phyloP scores from a whole-genome alignment of 2,888 invertebrate species.

The Cheilosia variabilis region DNA sequence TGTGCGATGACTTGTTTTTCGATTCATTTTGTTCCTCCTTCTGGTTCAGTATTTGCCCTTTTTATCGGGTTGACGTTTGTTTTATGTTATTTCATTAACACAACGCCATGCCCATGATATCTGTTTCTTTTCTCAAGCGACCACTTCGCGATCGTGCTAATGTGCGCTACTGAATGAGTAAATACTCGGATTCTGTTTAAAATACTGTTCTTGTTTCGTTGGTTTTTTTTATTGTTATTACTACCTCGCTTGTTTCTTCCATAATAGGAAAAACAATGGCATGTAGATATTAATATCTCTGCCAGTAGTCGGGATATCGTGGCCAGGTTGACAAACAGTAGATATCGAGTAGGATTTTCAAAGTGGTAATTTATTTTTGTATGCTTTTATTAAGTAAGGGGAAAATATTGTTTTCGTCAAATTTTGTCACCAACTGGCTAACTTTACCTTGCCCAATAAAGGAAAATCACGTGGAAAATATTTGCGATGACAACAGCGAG shows the following conservation, averaged over 20 bases:
- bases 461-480: no score
- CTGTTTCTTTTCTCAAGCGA: constrained; percentile 1
- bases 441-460: no score
- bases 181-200: constrained; percentile 17
- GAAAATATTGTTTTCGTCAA: no score
- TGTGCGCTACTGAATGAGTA: constrained; percentile 27
- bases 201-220: constrained; percentile 28
- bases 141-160: neutral
- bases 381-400: no score
- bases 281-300: constrained; percentile 40
- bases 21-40: constrained; percentile 39
- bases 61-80: constrained; percentile 34
- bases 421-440: no score
- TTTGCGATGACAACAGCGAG: no score
- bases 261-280: constrained; percentile 45
- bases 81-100: constrained; percentile 50
- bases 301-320: constrained; percentile 11
- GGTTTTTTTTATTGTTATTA: constrained; percentile 38
- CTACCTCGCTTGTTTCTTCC: constrained; percentile 42
- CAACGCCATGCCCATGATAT: constrained; percentile 22
- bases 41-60: constrained; percentile 2
- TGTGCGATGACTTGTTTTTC: constrained; percentile 63
- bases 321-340: constrained; percentile 24
- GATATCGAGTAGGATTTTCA: no score
- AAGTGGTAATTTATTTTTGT: no score